Evolutionary conservation across 2,797 vertebrate species (phyloP).

Genomic region (Macrochelys suwanniensis): DNA sequence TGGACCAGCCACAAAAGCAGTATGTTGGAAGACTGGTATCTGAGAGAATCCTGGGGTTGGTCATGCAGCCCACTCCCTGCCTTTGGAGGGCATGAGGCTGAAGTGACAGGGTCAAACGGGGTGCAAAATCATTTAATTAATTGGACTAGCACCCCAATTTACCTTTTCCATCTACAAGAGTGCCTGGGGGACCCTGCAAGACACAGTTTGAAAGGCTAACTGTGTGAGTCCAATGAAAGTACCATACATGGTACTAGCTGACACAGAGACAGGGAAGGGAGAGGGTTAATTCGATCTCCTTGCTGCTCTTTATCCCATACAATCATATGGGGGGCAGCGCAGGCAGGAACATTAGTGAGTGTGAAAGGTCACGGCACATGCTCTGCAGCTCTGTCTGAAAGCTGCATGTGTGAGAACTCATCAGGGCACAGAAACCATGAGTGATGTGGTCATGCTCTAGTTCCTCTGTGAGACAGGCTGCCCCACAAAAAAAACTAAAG

Average conservation of each 20-base stretch:
- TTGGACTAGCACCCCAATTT: constrained; percentile 18
- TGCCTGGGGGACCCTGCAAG: neutral
- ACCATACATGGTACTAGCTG: neutral
- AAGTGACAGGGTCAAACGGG: neutral
- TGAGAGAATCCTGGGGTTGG: neutral
- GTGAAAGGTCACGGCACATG: constrained; percentile 7
- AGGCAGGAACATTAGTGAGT: neutral
- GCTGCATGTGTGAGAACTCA: constrained; percentile 37
- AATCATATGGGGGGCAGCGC: neutral
- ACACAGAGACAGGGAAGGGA: neutral
- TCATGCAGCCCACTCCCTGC: neutral
- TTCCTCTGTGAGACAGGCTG: constrained; percentile 66
- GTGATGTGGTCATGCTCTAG: constrained; percentile 72
- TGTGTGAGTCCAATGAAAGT: constrained; percentile 41
- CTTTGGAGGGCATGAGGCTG: neutral
- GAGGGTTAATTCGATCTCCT: constrained; percentile 23
- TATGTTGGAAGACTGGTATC: neutral
- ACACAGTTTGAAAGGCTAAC: constrained; percentile 19
- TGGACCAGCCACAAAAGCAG: constrained; percentile 34
- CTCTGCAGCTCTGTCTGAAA: constrained; percentile 34
- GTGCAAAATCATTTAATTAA: neutral
- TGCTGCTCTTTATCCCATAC: neutral
- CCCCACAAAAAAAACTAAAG: constrained; percentile 55
- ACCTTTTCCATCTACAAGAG: neutral
- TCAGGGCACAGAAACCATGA: constrained; percentile 55